These are phyloP conservation scores for Odontocerum albicorne DNA, from an alignment of 2,888 invertebrate species.

Conservation along the genomic window DNA sequence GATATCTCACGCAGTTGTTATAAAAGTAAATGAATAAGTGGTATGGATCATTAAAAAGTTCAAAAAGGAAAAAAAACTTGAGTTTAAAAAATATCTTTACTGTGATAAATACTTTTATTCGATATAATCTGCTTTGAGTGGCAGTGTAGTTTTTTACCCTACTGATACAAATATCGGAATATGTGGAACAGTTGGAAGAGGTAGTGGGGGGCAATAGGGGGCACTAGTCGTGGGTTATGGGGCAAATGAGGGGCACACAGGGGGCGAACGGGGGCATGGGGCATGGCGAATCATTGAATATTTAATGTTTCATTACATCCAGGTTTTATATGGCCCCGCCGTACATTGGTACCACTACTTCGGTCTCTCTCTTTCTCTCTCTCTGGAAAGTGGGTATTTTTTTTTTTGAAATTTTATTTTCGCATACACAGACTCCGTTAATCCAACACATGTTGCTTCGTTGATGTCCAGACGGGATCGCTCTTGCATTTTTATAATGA, in stretches of 20 bases:
- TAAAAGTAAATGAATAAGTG: too few species aligned
- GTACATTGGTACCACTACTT: conserved; percentile 17
- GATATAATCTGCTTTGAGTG: too few species aligned
- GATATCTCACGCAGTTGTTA: too few species aligned
- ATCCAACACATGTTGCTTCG: conserved; percentile 9
- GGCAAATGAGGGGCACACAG: conserved; percentile 10
- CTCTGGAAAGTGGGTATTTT: neutral
- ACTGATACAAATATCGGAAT: too few species aligned
- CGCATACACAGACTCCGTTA: conserved; percentile 9
- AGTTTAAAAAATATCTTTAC: too few species aligned
- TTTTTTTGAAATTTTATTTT: conserved; percentile 2
- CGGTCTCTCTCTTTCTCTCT: neutral
- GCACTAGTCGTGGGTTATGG: conserved; percentile 19
- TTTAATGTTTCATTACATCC: conserved; percentile 43
- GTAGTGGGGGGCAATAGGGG: neutral
- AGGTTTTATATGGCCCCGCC: conserved; percentile 35
- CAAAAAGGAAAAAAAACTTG: too few species aligned
- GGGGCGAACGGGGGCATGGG: conserved; percentile 21
- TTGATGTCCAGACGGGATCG: neutral
- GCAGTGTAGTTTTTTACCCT: too few species aligned
- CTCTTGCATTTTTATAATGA: conserved; percentile 9
- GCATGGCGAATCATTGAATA: conserved; percentile 43
- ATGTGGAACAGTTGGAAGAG: too few species aligned
- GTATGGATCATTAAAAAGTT: too few species aligned
- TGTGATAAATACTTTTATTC: too few species aligned